These are phyloP conservation scores for Sebastes taczanowskii DNA, from an alignment of 2,797 vertebrate species.

Conservation along the genomic window DNA sequence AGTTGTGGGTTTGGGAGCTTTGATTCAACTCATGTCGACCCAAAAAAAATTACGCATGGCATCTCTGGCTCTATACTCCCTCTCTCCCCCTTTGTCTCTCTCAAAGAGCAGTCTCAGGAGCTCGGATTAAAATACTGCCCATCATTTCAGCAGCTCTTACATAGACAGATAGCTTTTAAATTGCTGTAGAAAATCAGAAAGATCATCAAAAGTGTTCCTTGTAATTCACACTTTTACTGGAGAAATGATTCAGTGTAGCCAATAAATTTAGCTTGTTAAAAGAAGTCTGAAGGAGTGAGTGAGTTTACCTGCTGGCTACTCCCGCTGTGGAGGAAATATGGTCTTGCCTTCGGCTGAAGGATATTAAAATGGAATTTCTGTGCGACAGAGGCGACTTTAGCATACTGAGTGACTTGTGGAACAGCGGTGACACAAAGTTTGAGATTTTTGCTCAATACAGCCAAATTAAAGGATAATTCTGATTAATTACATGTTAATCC, in stretches of 20 bases:
- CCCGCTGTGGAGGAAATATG: constrained; percentile 56
- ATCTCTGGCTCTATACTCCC: not conserved
- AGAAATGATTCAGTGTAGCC: constrained; percentile 52
- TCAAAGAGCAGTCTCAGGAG: constrained; percentile 50
- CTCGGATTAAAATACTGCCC: constrained; percentile 59
- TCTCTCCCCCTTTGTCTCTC: not conserved
- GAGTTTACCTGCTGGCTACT: constrained; percentile 56
- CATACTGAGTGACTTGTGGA: constrained; percentile 25
- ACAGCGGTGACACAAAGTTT: not conserved
- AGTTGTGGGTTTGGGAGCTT: constrained; percentile 22
- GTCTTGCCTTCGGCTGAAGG: constrained; percentile 41
- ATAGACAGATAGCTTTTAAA: constrained; percentile 65
- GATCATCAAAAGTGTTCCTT: constrained; percentile 54
- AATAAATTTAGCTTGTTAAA: constrained; percentile 55
- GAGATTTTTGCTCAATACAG: constrained; percentile 11
- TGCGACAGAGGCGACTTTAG: constrained; percentile 4
- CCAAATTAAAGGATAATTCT: not conserved
- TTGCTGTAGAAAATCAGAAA: constrained; percentile 59
- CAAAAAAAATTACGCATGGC: constrained; percentile 29
- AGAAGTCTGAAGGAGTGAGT: constrained; percentile 33
- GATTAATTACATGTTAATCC: not conserved
- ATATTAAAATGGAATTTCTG: constrained; percentile 51
- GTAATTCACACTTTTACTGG: constrained; percentile 59
- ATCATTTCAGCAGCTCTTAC: constrained; percentile 52
- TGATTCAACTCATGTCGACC: constrained; percentile 29